These are phyloP conservation scores for Ditula angustiorana DNA, from an alignment of 2,888 invertebrate species.

Conservation along the genomic window DNA sequence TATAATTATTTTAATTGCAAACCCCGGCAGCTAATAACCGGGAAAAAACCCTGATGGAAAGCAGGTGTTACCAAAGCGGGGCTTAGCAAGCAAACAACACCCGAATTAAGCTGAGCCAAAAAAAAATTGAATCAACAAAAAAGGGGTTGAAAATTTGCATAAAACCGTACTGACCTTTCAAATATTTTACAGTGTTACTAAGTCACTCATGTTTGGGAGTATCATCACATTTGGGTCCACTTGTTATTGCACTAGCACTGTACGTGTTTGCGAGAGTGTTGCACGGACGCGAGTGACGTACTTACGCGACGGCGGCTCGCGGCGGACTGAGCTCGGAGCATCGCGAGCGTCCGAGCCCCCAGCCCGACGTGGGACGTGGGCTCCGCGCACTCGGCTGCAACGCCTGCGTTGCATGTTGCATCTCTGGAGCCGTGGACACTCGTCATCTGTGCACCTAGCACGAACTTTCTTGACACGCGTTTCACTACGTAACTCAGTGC, in stretches of 20 bases:
- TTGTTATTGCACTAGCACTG: constrained; percentile 23
- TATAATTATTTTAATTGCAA: constrained; percentile 20
- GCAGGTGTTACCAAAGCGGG: constrained; percentile 18
- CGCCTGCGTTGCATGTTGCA: constrained; percentile 1
- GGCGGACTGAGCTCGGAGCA: constrained; percentile 63
- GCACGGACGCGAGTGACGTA: constrained; percentile 45
- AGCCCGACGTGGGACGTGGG: too few relatives aligned
- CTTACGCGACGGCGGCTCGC: constrained; percentile 51
- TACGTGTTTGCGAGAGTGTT: background rate
- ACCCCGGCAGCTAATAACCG: background rate
- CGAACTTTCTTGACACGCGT: too few relatives aligned
- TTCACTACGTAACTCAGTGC: too few relatives aligned
- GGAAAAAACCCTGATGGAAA: background rate
- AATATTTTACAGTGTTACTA: constrained; percentile 21
- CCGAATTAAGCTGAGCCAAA: constrained; percentile 16
- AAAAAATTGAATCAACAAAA: constrained; percentile 32
- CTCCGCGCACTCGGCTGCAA: background rate
- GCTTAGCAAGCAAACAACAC: constrained; percentile 13
- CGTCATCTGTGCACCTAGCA: too few relatives aligned
- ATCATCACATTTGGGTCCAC: constrained; percentile 27
- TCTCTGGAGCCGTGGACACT: too few relatives aligned
- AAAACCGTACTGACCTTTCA: constrained; percentile 18
- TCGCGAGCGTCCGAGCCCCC: too few relatives aligned
- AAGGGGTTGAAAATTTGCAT: constrained; percentile 12
- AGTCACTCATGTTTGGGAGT: constrained; percentile 45